Evolutionary conservation across 2,113 vertebrate genomes (phyloP).

Genomic region (Physeter macrocephalus): DNA sequence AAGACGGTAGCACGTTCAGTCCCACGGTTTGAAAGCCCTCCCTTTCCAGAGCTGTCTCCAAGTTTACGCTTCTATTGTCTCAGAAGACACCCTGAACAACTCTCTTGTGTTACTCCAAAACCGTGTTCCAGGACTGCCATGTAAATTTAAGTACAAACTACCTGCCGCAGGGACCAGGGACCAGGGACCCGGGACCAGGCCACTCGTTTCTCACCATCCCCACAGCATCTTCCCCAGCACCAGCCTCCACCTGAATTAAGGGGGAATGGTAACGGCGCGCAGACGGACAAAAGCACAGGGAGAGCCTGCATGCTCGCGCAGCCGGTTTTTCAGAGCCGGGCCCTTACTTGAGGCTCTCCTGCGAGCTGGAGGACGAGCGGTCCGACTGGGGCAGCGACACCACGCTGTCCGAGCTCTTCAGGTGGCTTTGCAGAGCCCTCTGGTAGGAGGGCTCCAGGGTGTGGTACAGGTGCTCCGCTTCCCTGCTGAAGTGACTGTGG

Average conservation of each 20-base stretch:
- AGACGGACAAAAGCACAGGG: not conserved
- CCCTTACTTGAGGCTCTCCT: conserved; percentile 98
- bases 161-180: not conserved
- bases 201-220: not conserved
- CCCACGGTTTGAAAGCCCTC: not conserved
- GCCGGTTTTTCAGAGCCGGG: not conserved
- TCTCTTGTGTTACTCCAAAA: not conserved
- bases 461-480: conserved; percentile 96
- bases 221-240: not conserved
- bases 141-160: not conserved
- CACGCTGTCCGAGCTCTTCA: conserved; percentile 97
- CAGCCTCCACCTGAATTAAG: not conserved
- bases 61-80: not conserved
- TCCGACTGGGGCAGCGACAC: conserved; percentile 96
- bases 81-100: not conserved
- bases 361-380: conserved; percentile 96
- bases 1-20: not conserved
- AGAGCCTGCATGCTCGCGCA: not conserved
- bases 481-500: conserved; percentile 94
- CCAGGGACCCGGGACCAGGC: not conserved
- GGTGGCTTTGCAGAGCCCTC: conserved; percentile 95
- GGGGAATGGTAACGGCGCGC: not conserved
- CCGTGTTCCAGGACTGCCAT: not conserved
- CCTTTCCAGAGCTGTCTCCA: not conserved
- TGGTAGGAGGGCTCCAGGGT: conserved; percentile 95